Conservation (phyloP, 1,140 invertebrate genomes). For the Drosophila murphyi region DNA sequence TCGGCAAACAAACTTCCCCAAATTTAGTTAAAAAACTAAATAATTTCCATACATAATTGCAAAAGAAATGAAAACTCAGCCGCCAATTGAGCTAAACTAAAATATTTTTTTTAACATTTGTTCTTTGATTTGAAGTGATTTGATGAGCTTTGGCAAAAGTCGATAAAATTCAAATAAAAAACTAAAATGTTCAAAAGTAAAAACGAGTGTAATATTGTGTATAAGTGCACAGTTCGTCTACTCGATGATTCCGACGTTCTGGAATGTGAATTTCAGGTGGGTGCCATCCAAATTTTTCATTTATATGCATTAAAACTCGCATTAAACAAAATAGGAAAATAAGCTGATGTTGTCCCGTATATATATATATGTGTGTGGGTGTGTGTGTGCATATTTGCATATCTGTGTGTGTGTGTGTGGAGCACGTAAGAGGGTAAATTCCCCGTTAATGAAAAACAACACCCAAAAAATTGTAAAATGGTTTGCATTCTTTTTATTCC, state of each 20-base stretch:
- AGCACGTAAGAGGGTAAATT: conserved; percentile 16
- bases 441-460: not conserved
- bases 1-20: conserved; percentile 55
- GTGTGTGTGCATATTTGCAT: not conserved
- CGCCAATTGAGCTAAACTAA: conserved; percentile 13
- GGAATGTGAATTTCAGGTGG: conserved; percentile 97
- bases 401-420: not conserved
- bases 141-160: conserved; percentile 39
- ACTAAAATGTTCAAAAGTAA: conserved; percentile 87
- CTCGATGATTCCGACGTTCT: conserved; percentile 97
- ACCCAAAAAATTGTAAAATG: not conserved
- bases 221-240: conserved; percentile 96
- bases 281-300: conserved; percentile 1
- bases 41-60: conserved; percentile 23
- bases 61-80: conserved; percentile 25
- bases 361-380: not conserved
- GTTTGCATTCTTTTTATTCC: conserved; percentile 36
- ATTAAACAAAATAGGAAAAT: not conserved
- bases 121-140: conserved; percentile 6
- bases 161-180: conserved; percentile 31
- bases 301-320: no score
- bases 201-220: conserved; percentile 93
- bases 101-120: conserved; percentile 15
- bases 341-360: conserved; percentile 14
- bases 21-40: conserved; percentile 33